phyloP scores from a whole-genome alignment of 1,140 invertebrate species.

The Teleogryllus occipitalis region DNA sequence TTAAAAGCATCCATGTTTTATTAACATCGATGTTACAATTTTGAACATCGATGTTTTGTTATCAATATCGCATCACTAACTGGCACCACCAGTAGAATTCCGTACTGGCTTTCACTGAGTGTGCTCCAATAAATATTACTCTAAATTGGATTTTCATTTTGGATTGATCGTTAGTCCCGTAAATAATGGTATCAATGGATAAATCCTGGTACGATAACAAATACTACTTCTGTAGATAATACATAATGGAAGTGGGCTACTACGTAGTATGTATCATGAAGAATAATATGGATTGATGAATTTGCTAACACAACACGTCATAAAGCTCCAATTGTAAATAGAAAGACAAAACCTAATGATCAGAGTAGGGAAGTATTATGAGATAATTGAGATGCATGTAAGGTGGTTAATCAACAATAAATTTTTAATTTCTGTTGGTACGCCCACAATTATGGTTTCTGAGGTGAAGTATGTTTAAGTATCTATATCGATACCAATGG shows the following conservation, averaged over 20 bases:
- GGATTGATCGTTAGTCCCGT: conserved; percentile 46
- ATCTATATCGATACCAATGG: conserved; percentile 45
- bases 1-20: too few relatives aligned
- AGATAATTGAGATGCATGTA: too few relatives aligned
- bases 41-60: too few relatives aligned
- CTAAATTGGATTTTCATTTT: conserved; percentile 26
- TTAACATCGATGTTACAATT: too few relatives aligned
- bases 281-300: conserved; percentile 57
- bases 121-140: too few relatives aligned
- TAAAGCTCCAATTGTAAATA: conserved; percentile 56
- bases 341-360: conserved; percentile 45
- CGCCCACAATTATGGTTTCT: conserved; percentile 41
- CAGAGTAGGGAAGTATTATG: too few relatives aligned
- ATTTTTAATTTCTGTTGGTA: too few relatives aligned
- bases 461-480: conserved; percentile 45
- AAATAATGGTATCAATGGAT: conserved; percentile 57
- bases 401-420: too few relatives aligned
- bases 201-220: conserved; percentile 59
- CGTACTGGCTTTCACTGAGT: too few relatives aligned
- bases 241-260: conserved; percentile 68
- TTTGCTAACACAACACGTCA: conserved; percentile 59
- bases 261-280: conserved; percentile 70
- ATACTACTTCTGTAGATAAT: conserved; percentile 56
- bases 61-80: too few relatives aligned
- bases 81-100: too few relatives aligned